Evolutionary conservation across 2,797 vertebrate species (phyloP).

Genomic region (Sebastes wilsoni): DNA sequence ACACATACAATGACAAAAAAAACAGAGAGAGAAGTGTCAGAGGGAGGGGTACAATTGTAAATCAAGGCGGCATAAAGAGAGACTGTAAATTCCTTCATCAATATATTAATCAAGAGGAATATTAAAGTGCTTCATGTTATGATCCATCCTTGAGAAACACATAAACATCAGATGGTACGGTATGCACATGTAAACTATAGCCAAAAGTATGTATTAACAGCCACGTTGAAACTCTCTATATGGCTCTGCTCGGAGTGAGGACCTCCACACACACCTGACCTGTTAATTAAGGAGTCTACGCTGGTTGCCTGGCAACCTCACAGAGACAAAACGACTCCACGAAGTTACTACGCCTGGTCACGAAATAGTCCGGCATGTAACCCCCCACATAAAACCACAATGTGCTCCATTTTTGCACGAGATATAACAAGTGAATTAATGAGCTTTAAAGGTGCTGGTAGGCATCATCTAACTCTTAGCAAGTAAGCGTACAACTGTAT

Average conservation of each 20-base stretch:
- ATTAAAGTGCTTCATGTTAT: conserved; percentile 9
- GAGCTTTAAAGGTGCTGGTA: neutral
- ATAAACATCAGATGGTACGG: neutral
- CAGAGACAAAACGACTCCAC: neutral
- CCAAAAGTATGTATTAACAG: neutral
- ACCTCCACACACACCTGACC: neutral
- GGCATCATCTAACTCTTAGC: neutral
- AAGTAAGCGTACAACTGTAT: neutral
- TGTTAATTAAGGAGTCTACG: neutral
- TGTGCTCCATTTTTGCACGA: neutral
- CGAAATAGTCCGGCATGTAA: neutral
- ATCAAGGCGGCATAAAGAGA: conserved; percentile 23
- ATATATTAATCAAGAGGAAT: conserved; percentile 58
- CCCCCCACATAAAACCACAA: too few relatives aligned
- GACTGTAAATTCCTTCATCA: conserved; percentile 41
- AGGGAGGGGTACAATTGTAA: conserved; percentile 14
- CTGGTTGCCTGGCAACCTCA: neutral
- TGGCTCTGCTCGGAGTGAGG: neutral
- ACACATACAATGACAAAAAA: neutral
- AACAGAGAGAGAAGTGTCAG: neutral
- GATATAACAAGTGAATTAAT: neutral
- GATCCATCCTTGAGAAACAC: neutral
- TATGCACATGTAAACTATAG: neutral
- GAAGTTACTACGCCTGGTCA: neutral
- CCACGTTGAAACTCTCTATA: neutral